Evolutionary conservation across 2,888 invertebrate species (phyloP), one percentile per base, ranked within the genome.

Genomic region (Himalopsyche japonica): DNA sequence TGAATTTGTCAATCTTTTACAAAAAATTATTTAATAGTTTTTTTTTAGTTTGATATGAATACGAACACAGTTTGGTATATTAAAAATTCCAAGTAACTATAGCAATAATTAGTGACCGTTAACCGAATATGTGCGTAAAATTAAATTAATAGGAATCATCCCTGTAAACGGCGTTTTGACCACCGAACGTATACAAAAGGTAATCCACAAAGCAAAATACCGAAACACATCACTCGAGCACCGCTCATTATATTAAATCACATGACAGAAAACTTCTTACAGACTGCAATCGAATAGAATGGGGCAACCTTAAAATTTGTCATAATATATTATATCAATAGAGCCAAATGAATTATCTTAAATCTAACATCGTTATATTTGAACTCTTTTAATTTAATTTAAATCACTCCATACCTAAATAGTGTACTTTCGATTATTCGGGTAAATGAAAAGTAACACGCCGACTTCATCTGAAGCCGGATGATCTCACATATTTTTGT

Each of bases 21-120:
- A 20, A 77, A 77, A 30, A 77, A 47, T 48, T 82, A 79, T 78
- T 79, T 30, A 6, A 82, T 82, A 82, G 77, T 81, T 64, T 81
- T 78, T 64, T 80, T 37, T 37, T 37, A 37, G 78, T 86, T 82
- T 86, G 85, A 86, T 86, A 86, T 85, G 86, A 82, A 84, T 84
- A 85, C 84, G 86, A 86, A 86, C 86, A 86, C 86, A 86, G 86
- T 86, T 85, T 85, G 86, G 86, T 84, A 86, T 84, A 76, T 85
- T 77, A 20, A 77, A 81, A 81, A 78, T 37, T 82, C n/a, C 30
- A 49, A 47, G 48, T 47, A 43, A 15, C 32, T 37, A 64, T 80
- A 37, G 80, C 32, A 70, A 80, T 34, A 18, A 32, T 37, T 80
- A 64, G 80, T 64, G 32, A 64, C 80, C 80, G 64, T 80, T 32